These are phyloP conservation scores for Aspidiotus destructor DNA, from an alignment of 2,888 invertebrate genomes.

Conservation along the genomic window DNA sequence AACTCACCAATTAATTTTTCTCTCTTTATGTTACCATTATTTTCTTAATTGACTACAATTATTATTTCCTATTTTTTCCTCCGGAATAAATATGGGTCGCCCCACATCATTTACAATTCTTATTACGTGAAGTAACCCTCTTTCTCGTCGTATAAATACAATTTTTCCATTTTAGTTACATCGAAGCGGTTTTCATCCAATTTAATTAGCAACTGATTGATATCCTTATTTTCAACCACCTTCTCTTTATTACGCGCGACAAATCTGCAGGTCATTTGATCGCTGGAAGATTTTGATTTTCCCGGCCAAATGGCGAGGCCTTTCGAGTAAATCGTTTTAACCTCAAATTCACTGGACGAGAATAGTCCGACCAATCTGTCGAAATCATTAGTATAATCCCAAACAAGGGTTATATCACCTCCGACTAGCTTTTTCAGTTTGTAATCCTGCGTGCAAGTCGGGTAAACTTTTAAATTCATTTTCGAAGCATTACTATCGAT, in stretches of 20 bases:
- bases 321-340: neutral
- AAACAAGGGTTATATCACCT: neutral
- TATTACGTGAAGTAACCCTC: neutral
- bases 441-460: too few relatives aligned
- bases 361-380: neutral
- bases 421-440: slow-evolving; percentile 1
- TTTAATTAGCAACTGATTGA: neutral
- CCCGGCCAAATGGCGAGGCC: neutral
- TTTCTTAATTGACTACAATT: too few relatives aligned
- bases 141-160: neutral
- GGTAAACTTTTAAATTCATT: too few relatives aligned
- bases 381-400: neutral
- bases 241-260: neutral
- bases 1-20: too few relatives aligned
- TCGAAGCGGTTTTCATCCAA: neutral
- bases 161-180: neutral
- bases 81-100: too few relatives aligned
- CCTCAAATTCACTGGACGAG: neutral
- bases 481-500: too few relatives aligned
- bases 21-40: too few relatives aligned
- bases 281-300: neutral
- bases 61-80: too few relatives aligned
- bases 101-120: too few relatives aligned
- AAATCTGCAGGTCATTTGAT: neutral
- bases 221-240: neutral